A percentile compares a stretch with the other conserved stretches of the same genome.
These are phyloP conservation scores for Eulemur macaco DNA, from an alignment of 2,113 vertebrate species.

Conservation along the genomic window DNA sequence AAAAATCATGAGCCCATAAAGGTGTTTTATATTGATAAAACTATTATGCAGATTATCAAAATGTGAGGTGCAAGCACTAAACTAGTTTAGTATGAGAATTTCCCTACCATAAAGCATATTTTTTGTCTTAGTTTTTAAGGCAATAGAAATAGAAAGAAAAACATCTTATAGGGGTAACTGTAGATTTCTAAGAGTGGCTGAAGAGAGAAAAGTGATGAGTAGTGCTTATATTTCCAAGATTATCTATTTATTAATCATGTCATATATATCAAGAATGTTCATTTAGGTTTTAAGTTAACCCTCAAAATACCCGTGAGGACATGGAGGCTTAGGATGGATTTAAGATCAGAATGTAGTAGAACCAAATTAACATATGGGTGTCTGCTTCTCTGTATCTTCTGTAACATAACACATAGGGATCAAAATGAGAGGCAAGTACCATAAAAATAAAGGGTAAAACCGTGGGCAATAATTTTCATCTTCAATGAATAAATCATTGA, in stretches of 20 bases:
- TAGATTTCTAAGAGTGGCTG: conserved; percentile 11
- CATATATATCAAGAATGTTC: background rate
- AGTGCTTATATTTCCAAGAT: background rate
- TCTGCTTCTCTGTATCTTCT: background rate
- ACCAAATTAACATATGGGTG: background rate
- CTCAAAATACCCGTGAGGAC: background rate
- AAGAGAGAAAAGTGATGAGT: background rate
- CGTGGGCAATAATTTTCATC: background rate
- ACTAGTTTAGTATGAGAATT: conserved; percentile 23
- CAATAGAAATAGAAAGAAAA: conserved; percentile 30
- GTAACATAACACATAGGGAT: background rate
- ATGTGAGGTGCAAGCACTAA: conserved; percentile 28
- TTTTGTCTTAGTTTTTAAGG: conserved; percentile 39
- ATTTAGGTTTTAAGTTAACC: background rate
- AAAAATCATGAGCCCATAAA: conserved; percentile 74
- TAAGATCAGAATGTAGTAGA: rapidly evolving
- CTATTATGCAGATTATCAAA: conserved; percentile 69
- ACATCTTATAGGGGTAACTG: background rate
- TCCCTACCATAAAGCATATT: background rate
- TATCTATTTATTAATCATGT: background rate
- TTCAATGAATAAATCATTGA: background rate
- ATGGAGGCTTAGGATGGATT: background rate
- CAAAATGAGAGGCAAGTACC: background rate
- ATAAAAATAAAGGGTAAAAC: background rate
- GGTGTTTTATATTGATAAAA: conserved; percentile 78